phyloP scores from a whole-genome alignment of 1,140 invertebrate species.

The Bombus superbus region DNA sequence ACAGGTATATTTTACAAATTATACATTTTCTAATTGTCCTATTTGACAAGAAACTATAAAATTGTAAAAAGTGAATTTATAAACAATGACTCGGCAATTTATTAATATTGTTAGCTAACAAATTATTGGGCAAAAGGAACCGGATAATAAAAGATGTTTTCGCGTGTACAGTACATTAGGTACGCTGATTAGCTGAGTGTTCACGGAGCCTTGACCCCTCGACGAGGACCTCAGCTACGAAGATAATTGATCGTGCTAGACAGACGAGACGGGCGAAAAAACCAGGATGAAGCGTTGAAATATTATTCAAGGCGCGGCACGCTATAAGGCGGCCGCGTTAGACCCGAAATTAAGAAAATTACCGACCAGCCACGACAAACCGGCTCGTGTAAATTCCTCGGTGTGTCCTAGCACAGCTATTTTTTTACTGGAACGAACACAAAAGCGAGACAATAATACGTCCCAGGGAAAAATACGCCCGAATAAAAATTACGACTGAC shows the following conservation, averaged over 20 bases:
- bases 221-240: background rate
- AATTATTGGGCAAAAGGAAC: background rate
- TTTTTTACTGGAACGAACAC: constrained; percentile 2
- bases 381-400: constrained; percentile 56
- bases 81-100: no score
- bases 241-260: constrained; percentile 45
- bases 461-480: constrained; percentile 56
- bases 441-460: constrained; percentile 57
- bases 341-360: constrained; percentile 64
- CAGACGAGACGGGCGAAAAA: background rate
- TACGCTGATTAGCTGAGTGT: background rate
- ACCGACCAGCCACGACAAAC: constrained; percentile 33
- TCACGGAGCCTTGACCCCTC: background rate
- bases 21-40: no score
- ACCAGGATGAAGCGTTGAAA: constrained; percentile 26
- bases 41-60: background rate
- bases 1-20: no score
- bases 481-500: constrained; percentile 66
- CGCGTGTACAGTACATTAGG: background rate
- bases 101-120: background rate
- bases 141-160: constrained; percentile 3
- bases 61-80: background rate
- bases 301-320: constrained; percentile 27
- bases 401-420: constrained; percentile 8
- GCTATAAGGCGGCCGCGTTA: constrained; percentile 33